These are phyloP conservation scores for Myripristis jacobus DNA, from an alignment of 2,797 vertebrate species.

Conservation along the genomic window DNA sequence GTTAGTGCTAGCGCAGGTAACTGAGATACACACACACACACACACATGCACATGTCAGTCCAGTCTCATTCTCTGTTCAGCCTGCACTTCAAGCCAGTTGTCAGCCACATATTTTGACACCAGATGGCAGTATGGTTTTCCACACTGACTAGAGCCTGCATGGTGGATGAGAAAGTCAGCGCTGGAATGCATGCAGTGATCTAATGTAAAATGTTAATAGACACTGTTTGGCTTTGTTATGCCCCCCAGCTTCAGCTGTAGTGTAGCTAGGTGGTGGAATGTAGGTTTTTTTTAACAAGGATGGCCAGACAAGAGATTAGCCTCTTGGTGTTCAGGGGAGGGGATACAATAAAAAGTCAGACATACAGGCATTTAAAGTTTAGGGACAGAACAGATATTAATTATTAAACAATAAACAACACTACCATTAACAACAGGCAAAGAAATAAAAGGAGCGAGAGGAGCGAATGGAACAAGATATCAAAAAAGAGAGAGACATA, in stretches of 20 bases:
- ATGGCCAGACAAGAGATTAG: no score
- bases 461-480: no score
- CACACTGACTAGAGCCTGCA: neutral
- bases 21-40: neutral
- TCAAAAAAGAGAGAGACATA: no score
- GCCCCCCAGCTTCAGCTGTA: neutral
- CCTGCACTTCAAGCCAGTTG: neutral
- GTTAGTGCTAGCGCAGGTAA: constrained; percentile 72
- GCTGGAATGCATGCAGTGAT: neutral
- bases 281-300: no score
- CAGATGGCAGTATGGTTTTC: constrained; percentile 63
- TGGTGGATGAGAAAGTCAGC: neutral
- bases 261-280: neutral
- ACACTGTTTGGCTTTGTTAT: neutral
- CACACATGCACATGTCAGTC: neutral
- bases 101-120: constrained; percentile 36
- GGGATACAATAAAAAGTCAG: no score
- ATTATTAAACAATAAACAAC: no score
- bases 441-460: no score
- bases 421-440: no score
- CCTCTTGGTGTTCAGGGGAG: no score
- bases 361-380: no score
- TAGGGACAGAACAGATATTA: no score
- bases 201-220: neutral
- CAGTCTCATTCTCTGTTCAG: neutral